Evolutionary conservation across 2,888 invertebrate genomes (phyloP), one percentile per base, ranked within the genome.

Genomic region (Strigamia maritima): DNA sequence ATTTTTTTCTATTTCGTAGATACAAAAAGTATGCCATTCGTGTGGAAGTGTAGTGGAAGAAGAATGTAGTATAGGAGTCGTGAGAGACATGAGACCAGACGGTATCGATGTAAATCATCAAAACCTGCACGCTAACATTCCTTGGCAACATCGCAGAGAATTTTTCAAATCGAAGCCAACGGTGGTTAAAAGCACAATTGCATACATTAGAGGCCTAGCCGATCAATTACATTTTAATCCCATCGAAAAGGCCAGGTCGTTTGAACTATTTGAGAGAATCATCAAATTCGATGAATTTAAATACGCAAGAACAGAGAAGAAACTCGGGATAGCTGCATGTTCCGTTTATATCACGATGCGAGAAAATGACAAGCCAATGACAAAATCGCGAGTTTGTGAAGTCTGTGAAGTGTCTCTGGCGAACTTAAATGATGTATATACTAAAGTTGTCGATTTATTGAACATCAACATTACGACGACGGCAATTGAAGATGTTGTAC

Each of bases 301-400:
- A 19, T 60, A 8, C 75, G 19, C 38, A 14, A 38, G 14, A 22
- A 40, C 6, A 19, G 49, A 49, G 26, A 77, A 19, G 24, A 77
- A 77, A 54, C n/a, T 12, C 8, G 60, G 6, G 1, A 1, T 77
- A 16, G 77, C 77, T n/a, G 54, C 60, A 28, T 54, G 54, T 28
- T 26, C 26, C 49, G 28, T 77, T 16, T 77, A 77, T 26, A 40
- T 60, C 12, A 60, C 35, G 6, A 12, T 77, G 24, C 19, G 77
- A 0, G 26, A 77, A 77, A 77, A 77, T 26, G 10, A 77, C 16
- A 49, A 24, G 8, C 77, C 77, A 14, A n/a, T 77, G 16, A 54
- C 77, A 4, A 49, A 19, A 8, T 31, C 14, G 8, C 7, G 4
- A 12, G 8, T 77, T 1, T 77, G 77, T 28, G 26, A 54, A 0